Conservation (phyloP, 2,888 invertebrate species). For the Nephrotoma guestfalica region DNA sequence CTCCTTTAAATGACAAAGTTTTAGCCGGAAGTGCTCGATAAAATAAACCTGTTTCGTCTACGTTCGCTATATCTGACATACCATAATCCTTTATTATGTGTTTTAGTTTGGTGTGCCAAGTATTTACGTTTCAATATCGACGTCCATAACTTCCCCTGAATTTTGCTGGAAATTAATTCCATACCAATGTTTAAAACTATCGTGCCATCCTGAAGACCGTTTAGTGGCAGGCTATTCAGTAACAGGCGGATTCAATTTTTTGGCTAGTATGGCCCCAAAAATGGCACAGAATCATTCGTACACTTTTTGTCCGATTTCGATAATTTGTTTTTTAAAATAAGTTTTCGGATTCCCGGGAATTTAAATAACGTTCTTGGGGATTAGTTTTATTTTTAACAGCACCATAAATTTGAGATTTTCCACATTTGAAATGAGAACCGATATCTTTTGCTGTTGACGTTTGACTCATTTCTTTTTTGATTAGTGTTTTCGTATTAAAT, state of each 20-base stretch:
- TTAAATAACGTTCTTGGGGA: too few species aligned
- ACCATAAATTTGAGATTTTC: too few species aligned
- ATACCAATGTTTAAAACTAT: too few species aligned
- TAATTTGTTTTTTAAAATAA: too few species aligned
- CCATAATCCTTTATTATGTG: neutral
- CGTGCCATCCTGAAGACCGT: too few species aligned
- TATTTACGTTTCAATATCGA: neutral
- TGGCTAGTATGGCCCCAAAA: neutral
- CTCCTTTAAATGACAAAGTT: too few species aligned
- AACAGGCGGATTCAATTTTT: neutral
- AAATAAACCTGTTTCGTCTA: neutral
- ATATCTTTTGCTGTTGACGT: too few species aligned
- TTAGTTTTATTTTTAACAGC: too few species aligned
- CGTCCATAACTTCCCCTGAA: neutral
- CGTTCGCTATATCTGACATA: neutral
- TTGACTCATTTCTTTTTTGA: fast-evolving
- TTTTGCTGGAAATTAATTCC: neutral
- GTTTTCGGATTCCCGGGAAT: too few species aligned
- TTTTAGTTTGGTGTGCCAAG: neutral
- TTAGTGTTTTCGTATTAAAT: too few species aligned
- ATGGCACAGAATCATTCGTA: neutral
- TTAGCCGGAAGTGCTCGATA: neutral
- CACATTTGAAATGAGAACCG: too few species aligned
- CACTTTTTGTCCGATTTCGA: neutral
- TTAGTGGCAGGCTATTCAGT: too few species aligned